Evolutionary conservation across 2,888 invertebrate species (phyloP).

Genomic region (Cosmorhoe ocellata): DNA sequence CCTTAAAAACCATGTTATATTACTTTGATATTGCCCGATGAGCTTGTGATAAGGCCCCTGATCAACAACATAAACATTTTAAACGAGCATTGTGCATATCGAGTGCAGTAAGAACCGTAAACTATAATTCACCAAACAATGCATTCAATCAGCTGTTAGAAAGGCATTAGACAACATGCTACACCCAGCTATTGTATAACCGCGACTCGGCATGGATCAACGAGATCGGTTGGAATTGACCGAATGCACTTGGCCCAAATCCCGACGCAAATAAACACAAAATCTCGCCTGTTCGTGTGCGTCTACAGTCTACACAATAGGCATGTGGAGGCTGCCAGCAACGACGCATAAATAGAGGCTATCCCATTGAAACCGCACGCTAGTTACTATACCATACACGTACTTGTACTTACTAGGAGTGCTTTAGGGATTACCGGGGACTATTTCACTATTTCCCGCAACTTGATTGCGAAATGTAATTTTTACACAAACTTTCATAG

Average conservation of each 20-base stretch:
- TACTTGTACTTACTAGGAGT: constrained; percentile 17
- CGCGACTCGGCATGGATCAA: constrained; percentile 26
- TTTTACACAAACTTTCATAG: too few relatives aligned
- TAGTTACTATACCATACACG: constrained; percentile 32
- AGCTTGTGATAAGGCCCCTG: too few relatives aligned
- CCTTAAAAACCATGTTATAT: too few relatives aligned
- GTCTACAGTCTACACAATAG: constrained; percentile 35
- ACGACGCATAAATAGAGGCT: constrained; percentile 52
- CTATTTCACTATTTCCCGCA: too few relatives aligned
- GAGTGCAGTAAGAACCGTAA: constrained; percentile 13
- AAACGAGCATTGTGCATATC: background rate
- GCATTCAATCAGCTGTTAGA: constrained; percentile 31
- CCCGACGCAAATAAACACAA: constrained; percentile 68
- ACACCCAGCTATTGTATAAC: constrained; percentile 17
- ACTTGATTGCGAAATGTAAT: too few relatives aligned
- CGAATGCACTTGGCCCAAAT: constrained; percentile 75
- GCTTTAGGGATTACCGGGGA: too few relatives aligned
- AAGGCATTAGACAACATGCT: constrained; percentile 30
- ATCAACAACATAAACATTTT: too few relatives aligned
- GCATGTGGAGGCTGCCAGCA: constrained; percentile 48
- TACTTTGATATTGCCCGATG: too few relatives aligned
- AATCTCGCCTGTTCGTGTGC: constrained; percentile 53
- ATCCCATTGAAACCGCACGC: constrained; percentile 42
- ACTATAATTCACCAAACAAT: constrained; percentile 19
- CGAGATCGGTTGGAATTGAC: constrained; percentile 61